Percentiles rank a stretch among this genome's conserved stretches.
Evolutionary conservation across 2,888 invertebrate genomes (phyloP).

Genomic region (Drosophila meridionalis): DNA sequence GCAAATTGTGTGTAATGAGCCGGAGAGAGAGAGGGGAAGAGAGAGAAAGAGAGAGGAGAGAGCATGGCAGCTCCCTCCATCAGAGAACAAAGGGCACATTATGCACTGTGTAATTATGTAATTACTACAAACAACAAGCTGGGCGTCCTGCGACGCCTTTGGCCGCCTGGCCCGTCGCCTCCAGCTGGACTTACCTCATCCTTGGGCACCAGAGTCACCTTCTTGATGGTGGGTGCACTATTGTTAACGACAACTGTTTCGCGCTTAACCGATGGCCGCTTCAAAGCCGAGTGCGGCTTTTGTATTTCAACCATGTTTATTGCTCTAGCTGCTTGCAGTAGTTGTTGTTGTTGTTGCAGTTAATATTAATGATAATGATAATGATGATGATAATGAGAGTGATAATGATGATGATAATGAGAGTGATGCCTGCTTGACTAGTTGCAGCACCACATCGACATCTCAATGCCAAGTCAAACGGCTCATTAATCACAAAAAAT

Average conservation of each 20-base stretch:
- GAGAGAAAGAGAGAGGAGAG: background rate
- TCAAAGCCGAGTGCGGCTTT: constrained; percentile 83
- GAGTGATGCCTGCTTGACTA: constrained; percentile 31
- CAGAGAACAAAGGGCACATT: constrained; percentile 28
- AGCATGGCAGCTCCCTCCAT: too few relatives aligned
- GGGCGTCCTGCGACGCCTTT: background rate
- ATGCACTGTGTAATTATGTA: constrained; percentile 41
- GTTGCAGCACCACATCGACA: constrained; percentile 15
- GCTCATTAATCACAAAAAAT: constrained; percentile 71
- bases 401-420: constrained; percentile 15
- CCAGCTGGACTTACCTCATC: constrained; percentile 83
- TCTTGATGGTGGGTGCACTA: constrained; percentile 84
- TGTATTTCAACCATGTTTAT: constrained; percentile 84
- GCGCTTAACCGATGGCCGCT: constrained; percentile 83
- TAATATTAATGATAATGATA: constrained; percentile 9
- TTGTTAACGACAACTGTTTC: constrained; percentile 85
- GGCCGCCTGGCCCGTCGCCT: background rate
- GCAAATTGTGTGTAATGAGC: constrained; percentile 36
- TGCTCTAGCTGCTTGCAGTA: constrained; percentile 1
- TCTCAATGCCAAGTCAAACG: constrained; percentile 51
- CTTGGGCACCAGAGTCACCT: constrained; percentile 84
- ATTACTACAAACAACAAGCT: constrained; percentile 24
- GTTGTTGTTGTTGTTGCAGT: constrained; percentile 21
- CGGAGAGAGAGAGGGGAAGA: too few relatives aligned
- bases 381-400: constrained; percentile 12